These are phyloP conservation scores for Pithys albifrons DNA, from an alignment of 2,113 vertebrate genomes.

Conservation along the genomic window DNA sequence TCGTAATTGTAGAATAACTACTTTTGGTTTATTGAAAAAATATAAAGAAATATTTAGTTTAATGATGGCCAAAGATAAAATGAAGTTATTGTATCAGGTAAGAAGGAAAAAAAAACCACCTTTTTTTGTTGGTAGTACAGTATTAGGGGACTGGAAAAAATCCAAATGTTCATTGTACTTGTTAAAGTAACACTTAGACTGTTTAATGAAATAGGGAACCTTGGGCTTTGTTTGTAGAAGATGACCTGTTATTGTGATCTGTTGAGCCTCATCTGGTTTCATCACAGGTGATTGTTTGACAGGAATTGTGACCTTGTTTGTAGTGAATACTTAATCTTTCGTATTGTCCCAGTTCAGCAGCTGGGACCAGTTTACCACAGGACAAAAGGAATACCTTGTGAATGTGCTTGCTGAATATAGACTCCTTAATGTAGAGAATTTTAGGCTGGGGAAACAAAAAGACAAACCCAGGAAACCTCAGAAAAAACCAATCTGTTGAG, in stretches of 20 bases:
- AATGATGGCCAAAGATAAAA: background rate
- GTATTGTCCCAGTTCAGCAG: too few relatives aligned
- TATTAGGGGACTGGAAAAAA: slow-evolving; percentile 13
- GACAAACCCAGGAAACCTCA: background rate
- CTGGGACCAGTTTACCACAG: too few relatives aligned
- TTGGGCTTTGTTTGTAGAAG: slow-evolving; percentile 62
- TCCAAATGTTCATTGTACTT: slow-evolving; percentile 33
- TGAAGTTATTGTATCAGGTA: background rate
- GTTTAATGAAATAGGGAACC: slow-evolving; percentile 56
- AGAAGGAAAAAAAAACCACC: background rate
- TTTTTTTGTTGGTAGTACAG: background rate
- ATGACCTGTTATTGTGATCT: slow-evolving; percentile 37
- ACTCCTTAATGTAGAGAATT: background rate
- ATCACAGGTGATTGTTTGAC: slow-evolving; percentile 21
- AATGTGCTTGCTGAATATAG: background rate
- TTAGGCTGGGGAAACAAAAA: background rate
- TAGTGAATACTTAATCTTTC: background rate
- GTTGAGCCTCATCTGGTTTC: slow-evolving; percentile 33
- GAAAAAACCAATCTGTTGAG: background rate
- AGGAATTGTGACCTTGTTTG: background rate
- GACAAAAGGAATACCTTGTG: background rate
- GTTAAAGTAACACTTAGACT: slow-evolving; percentile 48
- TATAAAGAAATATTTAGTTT: background rate
- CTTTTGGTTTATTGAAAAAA: background rate
- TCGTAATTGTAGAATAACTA: background rate